A percentile compares a stretch with the other conserved stretches of the same genome.
Evolutionary conservation across 2,888 invertebrate species (phyloP).

Genomic region (Empis livida): DNA sequence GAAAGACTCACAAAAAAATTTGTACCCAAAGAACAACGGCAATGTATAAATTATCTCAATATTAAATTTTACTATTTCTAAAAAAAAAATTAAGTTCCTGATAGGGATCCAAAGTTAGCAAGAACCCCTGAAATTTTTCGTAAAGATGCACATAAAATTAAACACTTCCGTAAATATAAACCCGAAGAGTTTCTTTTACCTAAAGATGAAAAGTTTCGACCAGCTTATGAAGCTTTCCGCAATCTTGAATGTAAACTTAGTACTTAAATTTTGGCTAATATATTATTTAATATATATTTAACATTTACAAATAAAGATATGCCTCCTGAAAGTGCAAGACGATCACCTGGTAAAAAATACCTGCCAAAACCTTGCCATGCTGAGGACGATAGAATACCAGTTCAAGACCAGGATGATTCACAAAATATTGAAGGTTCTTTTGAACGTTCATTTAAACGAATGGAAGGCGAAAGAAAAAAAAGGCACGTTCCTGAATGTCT

Average conservation of each 20-base stretch:
- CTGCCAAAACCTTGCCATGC: neutral
- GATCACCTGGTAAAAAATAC: neutral
- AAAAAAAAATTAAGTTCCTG: neutral
- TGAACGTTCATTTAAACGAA: constrained; percentile 3
- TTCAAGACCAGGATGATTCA: neutral
- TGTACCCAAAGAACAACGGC: neutral
- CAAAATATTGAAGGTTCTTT: neutral
- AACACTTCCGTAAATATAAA: constrained; percentile 5
- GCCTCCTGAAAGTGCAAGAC: neutral
- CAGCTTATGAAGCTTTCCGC: constrained; percentile 3
- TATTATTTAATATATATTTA: neutral
- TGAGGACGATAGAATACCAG: neutral
- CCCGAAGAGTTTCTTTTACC: constrained; percentile 14
- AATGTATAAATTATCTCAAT: neutral
- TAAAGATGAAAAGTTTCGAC: constrained; percentile 13
- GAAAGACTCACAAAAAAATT: constrained; percentile 1
- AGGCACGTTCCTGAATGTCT: neutral
- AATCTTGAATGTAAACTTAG: constrained; percentile 7
- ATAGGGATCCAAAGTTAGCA: neutral
- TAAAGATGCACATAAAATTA: neutral
- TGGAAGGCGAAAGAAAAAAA: neutral
- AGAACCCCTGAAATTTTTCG: neutral
- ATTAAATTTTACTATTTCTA: neutral
- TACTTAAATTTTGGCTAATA: neutral
- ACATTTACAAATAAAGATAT: neutral